phyloP scores from a whole-genome alignment of 1,140 invertebrate species.

The Drepana arcuata region DNA sequence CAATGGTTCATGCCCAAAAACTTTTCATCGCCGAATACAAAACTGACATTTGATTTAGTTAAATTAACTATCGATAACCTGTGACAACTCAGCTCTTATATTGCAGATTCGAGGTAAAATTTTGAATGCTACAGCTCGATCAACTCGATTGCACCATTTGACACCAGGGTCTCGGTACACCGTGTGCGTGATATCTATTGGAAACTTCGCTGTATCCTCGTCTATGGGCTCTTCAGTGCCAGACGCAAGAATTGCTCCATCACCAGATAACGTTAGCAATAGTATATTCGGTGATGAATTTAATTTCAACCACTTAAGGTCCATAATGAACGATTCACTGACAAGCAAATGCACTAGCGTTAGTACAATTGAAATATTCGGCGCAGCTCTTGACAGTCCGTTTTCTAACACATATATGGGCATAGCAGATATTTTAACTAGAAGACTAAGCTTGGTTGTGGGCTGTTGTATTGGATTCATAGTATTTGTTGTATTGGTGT shows the following conservation, averaged over 20 bases:
- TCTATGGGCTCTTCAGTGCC: constrained; percentile 46
- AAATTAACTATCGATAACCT: constrained; percentile 21
- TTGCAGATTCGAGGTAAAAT: constrained; percentile 79
- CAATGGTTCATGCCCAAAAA: constrained; percentile 18
- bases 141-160: constrained; percentile 80
- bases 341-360: constrained; percentile 84
- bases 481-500: constrained; percentile 86
- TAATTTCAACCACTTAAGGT: constrained; percentile 70
- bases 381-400: constrained; percentile 75
- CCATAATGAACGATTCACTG: constrained; percentile 80
- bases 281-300: constrained; percentile 65
- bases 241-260: constrained; percentile 66
- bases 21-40: too few relatives aligned
- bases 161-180: constrained; percentile 84
- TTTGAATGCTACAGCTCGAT: constrained; percentile 78
- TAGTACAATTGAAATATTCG: constrained; percentile 80
- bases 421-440: constrained; percentile 79
- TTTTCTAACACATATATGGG: constrained; percentile 77
- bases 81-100: neutral
- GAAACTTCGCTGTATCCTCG: constrained; percentile 74
- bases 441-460: constrained; percentile 86
- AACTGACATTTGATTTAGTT: too few relatives aligned
- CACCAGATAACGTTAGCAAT: constrained; percentile 62
- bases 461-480: constrained; percentile 89
- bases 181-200: constrained; percentile 87